phyloP scores from a whole-genome alignment of 2,797 vertebrate species.

The Characodon lateralis region DNA sequence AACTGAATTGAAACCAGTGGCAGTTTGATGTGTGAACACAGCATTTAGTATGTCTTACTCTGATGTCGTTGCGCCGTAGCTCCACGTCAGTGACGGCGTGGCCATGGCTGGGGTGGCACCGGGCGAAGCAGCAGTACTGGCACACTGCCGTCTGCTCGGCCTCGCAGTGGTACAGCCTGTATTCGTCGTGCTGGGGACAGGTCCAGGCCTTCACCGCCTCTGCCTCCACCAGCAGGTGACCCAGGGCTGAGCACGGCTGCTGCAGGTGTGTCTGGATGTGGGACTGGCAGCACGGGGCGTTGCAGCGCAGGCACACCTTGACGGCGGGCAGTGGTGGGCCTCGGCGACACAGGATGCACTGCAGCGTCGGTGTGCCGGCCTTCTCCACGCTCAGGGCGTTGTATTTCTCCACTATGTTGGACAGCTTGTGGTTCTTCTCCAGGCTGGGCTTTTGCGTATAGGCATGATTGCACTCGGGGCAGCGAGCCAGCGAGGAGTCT shows the following conservation, averaged over 20 bases:
- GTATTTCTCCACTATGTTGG: conserved; percentile 99
- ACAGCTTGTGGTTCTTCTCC: conserved; percentile 99
- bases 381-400: conserved; percentile 85
- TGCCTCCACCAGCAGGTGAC: conserved; percentile 97
- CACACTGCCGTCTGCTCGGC: conserved; percentile 98
- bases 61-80: conserved; percentile 95
- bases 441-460: conserved; percentile 97
- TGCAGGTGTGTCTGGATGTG: conserved; percentile 99
- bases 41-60: conserved; percentile 83
- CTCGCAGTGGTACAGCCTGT: conserved; percentile 98
- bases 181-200: conserved; percentile 98
- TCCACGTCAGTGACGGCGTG: conserved; percentile 98
- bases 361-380: conserved; percentile 78
- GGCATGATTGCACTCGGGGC: conserved; percentile 98
- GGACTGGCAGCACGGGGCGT: conserved; percentile 98
- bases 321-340: conserved; percentile 94
- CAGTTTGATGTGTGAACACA: neutral
- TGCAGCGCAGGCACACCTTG: conserved; percentile 97
- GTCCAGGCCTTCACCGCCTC: conserved; percentile 97
- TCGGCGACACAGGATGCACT: conserved; percentile 97
- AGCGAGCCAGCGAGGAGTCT: conserved; percentile 92
- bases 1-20: neutral
- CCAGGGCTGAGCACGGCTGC: conserved; percentile 95
- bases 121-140: conserved; percentile 99
- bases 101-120: conserved; percentile 94